Conservation (phyloP, 2,113 vertebrate species). For the Perca schrenkii region DNA sequence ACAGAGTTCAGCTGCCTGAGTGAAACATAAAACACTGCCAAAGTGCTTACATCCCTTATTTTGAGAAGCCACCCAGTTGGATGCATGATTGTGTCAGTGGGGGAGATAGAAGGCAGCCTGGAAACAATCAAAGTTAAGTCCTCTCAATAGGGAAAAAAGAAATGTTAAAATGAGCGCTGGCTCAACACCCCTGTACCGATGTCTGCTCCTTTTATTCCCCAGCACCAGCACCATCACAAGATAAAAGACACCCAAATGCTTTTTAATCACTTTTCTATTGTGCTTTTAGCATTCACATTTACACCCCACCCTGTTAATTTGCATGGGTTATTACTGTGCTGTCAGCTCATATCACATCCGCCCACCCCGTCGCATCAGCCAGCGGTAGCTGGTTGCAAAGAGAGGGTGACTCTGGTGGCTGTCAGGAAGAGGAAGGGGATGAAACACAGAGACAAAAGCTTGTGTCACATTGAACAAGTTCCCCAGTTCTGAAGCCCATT, state of each 20-base stretch:
- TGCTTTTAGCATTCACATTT: slow-evolving; percentile 79
- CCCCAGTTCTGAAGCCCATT: slow-evolving; percentile 73
- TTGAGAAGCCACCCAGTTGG: slow-evolving; percentile 49
- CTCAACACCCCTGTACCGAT: slow-evolving; percentile 43
- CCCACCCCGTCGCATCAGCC: slow-evolving; percentile 38
- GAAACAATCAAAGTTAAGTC: slow-evolving; percentile 70
- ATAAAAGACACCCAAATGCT: slow-evolving; percentile 71
- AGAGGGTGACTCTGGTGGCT: slow-evolving; percentile 56
- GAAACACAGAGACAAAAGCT: slow-evolving; percentile 79
- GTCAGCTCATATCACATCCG: slow-evolving; percentile 78
- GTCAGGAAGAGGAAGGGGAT: slow-evolving; percentile 72
- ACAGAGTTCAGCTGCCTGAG: slow-evolving; percentile 6
- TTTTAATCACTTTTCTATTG: slow-evolving; percentile 82
- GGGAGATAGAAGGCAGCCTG: slow-evolving; percentile 36
- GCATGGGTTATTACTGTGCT: slow-evolving; percentile 80
- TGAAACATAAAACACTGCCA: slow-evolving; percentile 49
- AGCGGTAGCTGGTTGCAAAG: slow-evolving; percentile 18
- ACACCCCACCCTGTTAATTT: slow-evolving; percentile 76
- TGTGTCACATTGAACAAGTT: slow-evolving; percentile 77
- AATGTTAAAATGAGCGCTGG: slow-evolving; percentile 57
- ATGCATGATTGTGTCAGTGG: slow-evolving; percentile 25
- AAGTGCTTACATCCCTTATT: slow-evolving; percentile 46
- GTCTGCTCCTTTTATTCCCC: slow-evolving; percentile 56
- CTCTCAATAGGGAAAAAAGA: slow-evolving; percentile 49
- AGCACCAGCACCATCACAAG: slow-evolving; percentile 50